Evolutionary conservation across 2,113 vertebrate genomes (phyloP).

Genomic region (Vimba vimba): DNA sequence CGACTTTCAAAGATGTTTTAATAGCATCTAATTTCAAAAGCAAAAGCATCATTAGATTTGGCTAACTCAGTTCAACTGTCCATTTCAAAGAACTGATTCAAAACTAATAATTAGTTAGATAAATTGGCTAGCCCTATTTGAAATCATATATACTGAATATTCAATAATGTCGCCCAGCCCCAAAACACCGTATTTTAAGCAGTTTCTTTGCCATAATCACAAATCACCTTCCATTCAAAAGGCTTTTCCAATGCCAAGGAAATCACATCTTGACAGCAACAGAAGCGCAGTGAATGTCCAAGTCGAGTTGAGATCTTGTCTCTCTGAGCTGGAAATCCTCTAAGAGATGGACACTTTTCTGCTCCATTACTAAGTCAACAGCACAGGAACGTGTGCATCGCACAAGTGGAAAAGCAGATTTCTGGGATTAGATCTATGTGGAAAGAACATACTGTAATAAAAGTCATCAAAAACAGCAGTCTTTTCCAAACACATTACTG

Average conservation of each 20-base stretch:
- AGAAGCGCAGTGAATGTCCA: not conserved
- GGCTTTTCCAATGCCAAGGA: not conserved
- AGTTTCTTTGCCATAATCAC: not conserved
- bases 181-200: not conserved
- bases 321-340: not conserved
- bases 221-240: not conserved
- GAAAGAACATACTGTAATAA: not conserved
- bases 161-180: not conserved
- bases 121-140: not conserved
- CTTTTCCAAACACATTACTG: not conserved
- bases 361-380: conserved; percentile 51
- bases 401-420: conserved; percentile 41
- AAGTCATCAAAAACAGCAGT: not conserved
- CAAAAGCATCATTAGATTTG: too few species aligned
- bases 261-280: not conserved
- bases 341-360: conserved; percentile 38
- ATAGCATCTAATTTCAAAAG: not conserved
- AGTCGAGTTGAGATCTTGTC: not conserved
- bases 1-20: not conserved
- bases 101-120: not conserved
- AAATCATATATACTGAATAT: not conserved
- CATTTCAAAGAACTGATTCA: not conserved
- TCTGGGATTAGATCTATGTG: conserved; percentile 51
- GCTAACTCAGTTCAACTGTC: not conserved
- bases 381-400: conserved; percentile 57